Base-by-base conservation (phyloP, 2,888 invertebrate genomes). In the Endotricha flammealis region DNA sequence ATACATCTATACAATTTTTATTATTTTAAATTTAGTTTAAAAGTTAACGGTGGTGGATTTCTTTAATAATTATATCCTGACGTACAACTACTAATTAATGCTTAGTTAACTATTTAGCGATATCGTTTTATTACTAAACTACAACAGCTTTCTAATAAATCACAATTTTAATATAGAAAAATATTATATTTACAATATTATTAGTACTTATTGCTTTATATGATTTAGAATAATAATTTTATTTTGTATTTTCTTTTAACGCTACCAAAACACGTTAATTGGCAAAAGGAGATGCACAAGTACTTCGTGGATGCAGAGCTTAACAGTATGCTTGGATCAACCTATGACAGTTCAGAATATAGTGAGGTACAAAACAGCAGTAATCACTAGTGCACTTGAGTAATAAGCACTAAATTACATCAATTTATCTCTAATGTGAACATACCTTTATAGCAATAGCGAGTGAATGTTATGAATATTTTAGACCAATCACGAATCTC, bases 261-360 rank as follows among this genome's bases (percentile, higher is more conserved):
- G 85, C 82, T 70, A 81, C 76, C 81, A 69, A 76, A 69, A 73
- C 79, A 77, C 77, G 70, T 69, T 75, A 73, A 80, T 83, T 82
- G 80, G 79, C 87, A 87, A 87, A 88, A 92, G 92, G 90, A 90
- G 89, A 92, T 92, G 91, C 91, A 92, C 89, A 91, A 90, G 81
- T 91, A 92, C 90, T 92, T 91, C 90, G 91, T 92, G 90, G 92
- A 93, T 73, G 93, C 92, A 64, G 93, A 93, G 88, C 90, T 93
- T 86, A 92, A 91, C 81, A 90, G 92, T 77, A 91, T 92, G 91
- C 88, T 91, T 77, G 89, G 89, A 77, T 81, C 89, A 46, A 83
- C 87, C 64, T 89, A 89, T 83, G 90, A 90, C 65, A 88, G 66
- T 76, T 68, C 79, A 63, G 87, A 87, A 32, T 85, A 79, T 66